These are phyloP conservation scores for Zelostemma sp. DNA, from an alignment of 1,140 invertebrate species.

Conservation along the genomic window DNA sequence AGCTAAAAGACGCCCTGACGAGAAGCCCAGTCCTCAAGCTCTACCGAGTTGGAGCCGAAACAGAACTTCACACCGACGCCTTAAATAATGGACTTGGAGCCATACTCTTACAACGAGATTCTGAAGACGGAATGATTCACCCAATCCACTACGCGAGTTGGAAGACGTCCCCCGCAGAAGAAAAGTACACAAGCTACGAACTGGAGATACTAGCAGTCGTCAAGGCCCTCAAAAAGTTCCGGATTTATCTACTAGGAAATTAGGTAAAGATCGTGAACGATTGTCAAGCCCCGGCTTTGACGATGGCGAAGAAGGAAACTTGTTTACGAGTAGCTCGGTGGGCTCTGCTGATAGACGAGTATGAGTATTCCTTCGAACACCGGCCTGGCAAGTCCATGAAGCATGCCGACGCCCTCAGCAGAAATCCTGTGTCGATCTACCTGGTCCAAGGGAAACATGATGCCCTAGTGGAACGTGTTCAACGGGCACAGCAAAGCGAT, in stretches of 20 bases:
- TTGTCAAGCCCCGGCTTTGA: conserved; percentile 1
- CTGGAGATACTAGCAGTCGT: conserved; percentile 45
- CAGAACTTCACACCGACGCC: conserved; percentile 23
- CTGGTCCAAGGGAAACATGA: not conserved
- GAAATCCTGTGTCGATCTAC: conserved; percentile 14
- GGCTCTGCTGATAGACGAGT: conserved; percentile 47
- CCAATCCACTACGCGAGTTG: conserved; percentile 48
- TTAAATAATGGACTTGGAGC: conserved; percentile 1
- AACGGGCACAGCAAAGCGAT: conserved; percentile 25
- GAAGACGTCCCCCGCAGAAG: conserved; percentile 45
- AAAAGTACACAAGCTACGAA: conserved; percentile 48
- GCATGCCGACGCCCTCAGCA: conserved; percentile 43
- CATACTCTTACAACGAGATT: conserved; percentile 50
- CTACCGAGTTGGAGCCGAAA: conserved; percentile 2
- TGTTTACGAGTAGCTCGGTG: conserved; percentile 12
- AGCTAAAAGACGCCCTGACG: conserved; percentile 2
- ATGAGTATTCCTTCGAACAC: conserved; percentile 34
- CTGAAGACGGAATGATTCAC: conserved; percentile 35
- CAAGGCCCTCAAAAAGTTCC: conserved; percentile 22
- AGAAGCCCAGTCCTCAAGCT: conserved; percentile 8
- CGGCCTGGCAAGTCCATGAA: conserved; percentile 30
- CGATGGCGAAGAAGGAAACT: conserved; percentile 11
- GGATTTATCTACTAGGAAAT: conserved; percentile 11
- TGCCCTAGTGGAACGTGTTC: conserved; percentile 15
- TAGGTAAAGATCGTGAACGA: conserved; percentile 15